Percentiles rank a stretch among this genome's conserved stretches.
These are phyloP conservation scores for Petroica traversi DNA, from an alignment of 2,113 vertebrate species.

Conservation along the genomic window DNA sequence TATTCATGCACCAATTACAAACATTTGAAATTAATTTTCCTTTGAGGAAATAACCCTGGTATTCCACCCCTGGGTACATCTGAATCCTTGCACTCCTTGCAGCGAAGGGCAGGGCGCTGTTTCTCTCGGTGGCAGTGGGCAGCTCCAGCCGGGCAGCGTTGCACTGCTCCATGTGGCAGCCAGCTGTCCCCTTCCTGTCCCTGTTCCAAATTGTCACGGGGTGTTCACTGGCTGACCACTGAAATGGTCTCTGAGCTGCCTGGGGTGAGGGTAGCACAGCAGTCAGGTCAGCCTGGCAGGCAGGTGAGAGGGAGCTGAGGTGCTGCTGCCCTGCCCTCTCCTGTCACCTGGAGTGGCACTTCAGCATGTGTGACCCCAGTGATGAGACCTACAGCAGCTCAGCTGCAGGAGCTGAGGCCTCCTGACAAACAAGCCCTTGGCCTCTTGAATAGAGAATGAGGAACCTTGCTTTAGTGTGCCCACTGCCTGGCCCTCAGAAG, in stretches of 20 bases:
- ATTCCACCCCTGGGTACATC: not conserved
- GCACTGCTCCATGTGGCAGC: fast-evolving
- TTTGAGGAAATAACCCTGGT: not conserved
- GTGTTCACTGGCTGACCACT: fast-evolving
- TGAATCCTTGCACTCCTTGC: not conserved
- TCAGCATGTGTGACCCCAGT: fast-evolving
- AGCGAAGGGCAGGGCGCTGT: not conserved
- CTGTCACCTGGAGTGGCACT: not conserved
- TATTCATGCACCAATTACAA: constrained; percentile 25
- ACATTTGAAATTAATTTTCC: not conserved
- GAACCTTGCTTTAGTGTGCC: not conserved
- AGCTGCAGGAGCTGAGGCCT: not conserved
- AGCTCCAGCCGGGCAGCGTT: fast-evolving
- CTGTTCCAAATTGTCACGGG: fast-evolving
- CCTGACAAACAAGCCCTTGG: not conserved
- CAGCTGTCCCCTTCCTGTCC: not conserved
- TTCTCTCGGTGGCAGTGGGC: not conserved
- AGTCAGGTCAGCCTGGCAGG: fast-evolving
- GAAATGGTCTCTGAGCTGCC: not conserved
- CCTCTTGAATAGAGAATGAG: not conserved
- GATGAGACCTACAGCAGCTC: not conserved
- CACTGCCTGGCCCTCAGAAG: not conserved
- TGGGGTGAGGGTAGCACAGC: fast-evolving
- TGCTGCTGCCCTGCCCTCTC: not conserved
- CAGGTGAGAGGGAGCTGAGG: not conserved